Conservation (phyloP, 2,113 vertebrate species). For the Fukomys damarensis region DNA sequence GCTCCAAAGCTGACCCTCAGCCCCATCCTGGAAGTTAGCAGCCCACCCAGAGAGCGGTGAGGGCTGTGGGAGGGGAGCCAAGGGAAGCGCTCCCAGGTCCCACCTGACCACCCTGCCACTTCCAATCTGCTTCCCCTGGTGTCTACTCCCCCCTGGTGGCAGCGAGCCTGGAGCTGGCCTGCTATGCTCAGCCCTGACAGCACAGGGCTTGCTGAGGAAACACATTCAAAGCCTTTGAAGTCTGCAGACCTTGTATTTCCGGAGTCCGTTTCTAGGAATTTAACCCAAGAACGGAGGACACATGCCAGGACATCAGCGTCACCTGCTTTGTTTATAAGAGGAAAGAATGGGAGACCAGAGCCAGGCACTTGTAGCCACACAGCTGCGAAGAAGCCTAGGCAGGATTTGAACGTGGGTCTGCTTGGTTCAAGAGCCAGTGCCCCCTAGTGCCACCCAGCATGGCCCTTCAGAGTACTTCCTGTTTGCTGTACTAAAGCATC, state of each 20-base stretch:
- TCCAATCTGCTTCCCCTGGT: background rate
- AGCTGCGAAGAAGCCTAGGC: background rate
- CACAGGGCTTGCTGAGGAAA: background rate
- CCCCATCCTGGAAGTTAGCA: background rate
- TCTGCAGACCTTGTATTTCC: background rate
- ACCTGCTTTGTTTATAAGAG: background rate
- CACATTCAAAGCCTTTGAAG: background rate
- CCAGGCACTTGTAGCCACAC: background rate
- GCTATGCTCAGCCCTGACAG: background rate
- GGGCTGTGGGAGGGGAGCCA: accelerated
- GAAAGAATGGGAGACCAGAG: background rate
- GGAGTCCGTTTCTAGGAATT: background rate
- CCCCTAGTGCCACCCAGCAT: accelerated
- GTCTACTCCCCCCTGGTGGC: constrained; percentile 77
- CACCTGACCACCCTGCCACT: background rate
- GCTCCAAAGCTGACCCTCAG: background rate
- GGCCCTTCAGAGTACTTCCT: too few relatives aligned
- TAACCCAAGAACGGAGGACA: background rate
- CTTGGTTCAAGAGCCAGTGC: background rate
- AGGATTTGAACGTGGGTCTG: background rate
- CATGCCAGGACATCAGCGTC: accelerated
- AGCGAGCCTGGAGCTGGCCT: background rate
- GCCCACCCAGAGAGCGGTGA: accelerated
- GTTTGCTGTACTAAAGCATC: accelerated
- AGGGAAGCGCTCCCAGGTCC: background rate